Percentiles rank a stretch among this genome's conserved stretches.
phyloP scores from a whole-genome alignment of 2,888 invertebrate genomes.

The Rhabditoides inermis region DNA sequence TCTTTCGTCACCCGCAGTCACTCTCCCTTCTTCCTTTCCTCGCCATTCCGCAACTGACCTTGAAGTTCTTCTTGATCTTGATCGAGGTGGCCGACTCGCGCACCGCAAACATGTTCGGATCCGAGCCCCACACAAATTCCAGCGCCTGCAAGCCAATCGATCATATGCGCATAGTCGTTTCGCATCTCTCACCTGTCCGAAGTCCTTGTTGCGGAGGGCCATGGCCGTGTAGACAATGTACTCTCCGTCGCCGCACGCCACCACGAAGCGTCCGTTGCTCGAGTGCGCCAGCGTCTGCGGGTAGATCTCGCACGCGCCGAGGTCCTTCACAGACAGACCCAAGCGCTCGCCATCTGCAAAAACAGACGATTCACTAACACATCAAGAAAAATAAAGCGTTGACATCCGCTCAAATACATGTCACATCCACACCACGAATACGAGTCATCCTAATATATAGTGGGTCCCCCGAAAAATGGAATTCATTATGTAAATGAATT shows the following conservation, averaged over 20 bases:
- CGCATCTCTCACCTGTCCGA: slow-evolving; percentile 61
- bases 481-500: too few relatives aligned
- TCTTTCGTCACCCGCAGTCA: too few relatives aligned
- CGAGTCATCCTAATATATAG: too few relatives aligned
- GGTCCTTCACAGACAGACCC: slow-evolving; percentile 88
- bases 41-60: slow-evolving; percentile 55
- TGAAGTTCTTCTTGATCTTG: slow-evolving; percentile 94
- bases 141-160: slow-evolving; percentile 72
- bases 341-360: slow-evolving; percentile 75
- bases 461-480: too few relatives aligned
- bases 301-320: slow-evolving; percentile 98
- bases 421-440: too few relatives aligned
- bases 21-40: too few relatives aligned
- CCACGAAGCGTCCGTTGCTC: slow-evolving; percentile 79
- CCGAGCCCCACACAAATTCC: slow-evolving; percentile 97
- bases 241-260: slow-evolving; percentile 97
- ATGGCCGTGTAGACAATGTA: slow-evolving; percentile 99
- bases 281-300: slow-evolving; percentile 97
- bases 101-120: slow-evolving; percentile 75
- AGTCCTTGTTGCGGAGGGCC: slow-evolving; percentile 95
- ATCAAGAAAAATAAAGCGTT: too few relatives aligned
- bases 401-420: too few relatives aligned
- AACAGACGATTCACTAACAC: too few relatives aligned
- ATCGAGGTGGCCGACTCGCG: slow-evolving; percentile 81
- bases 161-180: slow-evolving; percentile 72